phyloP scores from a whole-genome alignment of 2,113 vertebrate genomes.

The Typhlomys cinereus region DNA sequence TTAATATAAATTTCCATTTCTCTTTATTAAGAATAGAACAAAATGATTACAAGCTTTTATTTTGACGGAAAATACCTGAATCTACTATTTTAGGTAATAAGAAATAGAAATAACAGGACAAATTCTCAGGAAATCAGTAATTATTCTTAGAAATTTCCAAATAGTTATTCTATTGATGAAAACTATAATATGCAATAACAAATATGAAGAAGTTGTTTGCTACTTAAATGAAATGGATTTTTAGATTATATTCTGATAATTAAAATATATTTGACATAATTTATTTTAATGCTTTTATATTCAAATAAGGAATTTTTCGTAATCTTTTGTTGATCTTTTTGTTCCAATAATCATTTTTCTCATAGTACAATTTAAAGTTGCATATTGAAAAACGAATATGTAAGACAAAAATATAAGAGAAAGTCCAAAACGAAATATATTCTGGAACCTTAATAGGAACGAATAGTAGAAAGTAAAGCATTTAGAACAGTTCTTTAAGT shows the following conservation, averaged over 20 bases:
- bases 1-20: background rate
- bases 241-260: conserved; percentile 25
- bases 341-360: conserved; percentile 31
- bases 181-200: conserved; percentile 24
- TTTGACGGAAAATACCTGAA: background rate
- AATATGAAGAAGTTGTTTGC: conserved; percentile 42
- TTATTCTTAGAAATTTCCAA: conserved; percentile 26
- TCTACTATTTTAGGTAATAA: conserved; percentile 45
- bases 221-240: conserved; percentile 47
- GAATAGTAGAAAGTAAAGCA: conserved; percentile 11
- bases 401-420: conserved; percentile 31
- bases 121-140: conserved; percentile 35
- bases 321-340: conserved; percentile 34
- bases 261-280: conserved; percentile 13
- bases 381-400: conserved; percentile 51
- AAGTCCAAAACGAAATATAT: conserved; percentile 36
- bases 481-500: conserved; percentile 2
- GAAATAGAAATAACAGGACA: background rate
- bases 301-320: conserved; percentile 20
- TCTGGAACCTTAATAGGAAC: background rate
- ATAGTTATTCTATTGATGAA: conserved; percentile 2
- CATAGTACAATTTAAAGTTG: conserved; percentile 49
- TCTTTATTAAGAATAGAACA: conserved; percentile 23
- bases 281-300: conserved; percentile 48
- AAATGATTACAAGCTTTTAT: background rate